A percentile compares a stretch with the other conserved stretches of the same genome.
phyloP scores from a whole-genome alignment of 1,140 invertebrate species.

The Drosophila tropicalis region DNA sequence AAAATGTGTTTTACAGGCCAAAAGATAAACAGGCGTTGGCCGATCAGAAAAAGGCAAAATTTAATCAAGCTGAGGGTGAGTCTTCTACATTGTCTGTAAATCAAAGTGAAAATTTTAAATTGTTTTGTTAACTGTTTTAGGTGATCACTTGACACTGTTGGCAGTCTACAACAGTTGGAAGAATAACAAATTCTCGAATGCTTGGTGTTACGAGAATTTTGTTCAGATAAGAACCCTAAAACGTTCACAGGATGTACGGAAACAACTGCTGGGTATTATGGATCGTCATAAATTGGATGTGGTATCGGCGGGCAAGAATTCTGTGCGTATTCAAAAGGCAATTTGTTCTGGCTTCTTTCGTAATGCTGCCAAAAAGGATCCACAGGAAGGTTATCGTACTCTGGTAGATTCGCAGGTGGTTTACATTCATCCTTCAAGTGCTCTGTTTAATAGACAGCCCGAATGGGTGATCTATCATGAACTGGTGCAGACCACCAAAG shows the following conservation, averaged over 20 bases:
- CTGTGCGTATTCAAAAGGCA: conserved; percentile 97
- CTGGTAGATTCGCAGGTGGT: conserved; percentile 99
- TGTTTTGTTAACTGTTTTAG: conserved; percentile 23
- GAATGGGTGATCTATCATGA: conserved; percentile 99
- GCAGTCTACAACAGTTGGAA: conserved; percentile 99
- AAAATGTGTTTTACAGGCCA: conserved; percentile 98
- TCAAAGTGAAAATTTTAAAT: background rate
- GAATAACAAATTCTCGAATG: conserved; percentile 99
- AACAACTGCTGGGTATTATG: conserved; percentile 99
- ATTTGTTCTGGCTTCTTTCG: conserved; percentile 99
- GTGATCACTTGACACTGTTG: conserved; percentile 98
- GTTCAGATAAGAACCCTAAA: conserved; percentile 98
- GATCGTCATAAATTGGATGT: conserved; percentile 99
- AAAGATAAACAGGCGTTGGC: conserved; percentile 99
- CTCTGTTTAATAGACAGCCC: conserved; percentile 98
- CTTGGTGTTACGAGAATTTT: conserved; percentile 99
- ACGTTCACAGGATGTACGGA: conserved; percentile 98
- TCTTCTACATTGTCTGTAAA: background rate
- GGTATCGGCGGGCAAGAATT: conserved; percentile 97
- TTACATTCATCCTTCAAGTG: conserved; percentile 99
- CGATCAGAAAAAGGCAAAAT: conserved; percentile 99
- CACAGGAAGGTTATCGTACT: conserved; percentile 99
- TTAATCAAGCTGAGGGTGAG: conserved; percentile 96
- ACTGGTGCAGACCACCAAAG: conserved; percentile 99
- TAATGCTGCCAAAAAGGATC: conserved; percentile 99